Evolutionary conservation across 1,140 invertebrate genomes (phyloP), one percentile per base, ranked within the genome.

Genomic region (Caenorhabditis tropicalis): DNA sequence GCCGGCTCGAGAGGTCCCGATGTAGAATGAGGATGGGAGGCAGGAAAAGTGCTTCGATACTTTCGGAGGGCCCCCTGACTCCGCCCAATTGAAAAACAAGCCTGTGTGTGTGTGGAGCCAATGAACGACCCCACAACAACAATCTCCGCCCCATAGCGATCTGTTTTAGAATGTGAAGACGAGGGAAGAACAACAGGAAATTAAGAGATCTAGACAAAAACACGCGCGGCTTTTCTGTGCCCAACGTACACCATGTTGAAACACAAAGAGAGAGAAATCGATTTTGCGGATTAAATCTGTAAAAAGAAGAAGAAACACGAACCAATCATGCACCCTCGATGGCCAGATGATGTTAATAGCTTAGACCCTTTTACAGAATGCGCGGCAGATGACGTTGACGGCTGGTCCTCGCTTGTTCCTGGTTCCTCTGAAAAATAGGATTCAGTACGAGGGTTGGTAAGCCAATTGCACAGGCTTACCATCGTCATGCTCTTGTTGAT

Each of bases 21-120:
- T 46, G 65, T 74, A 43, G 36, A 74, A 43, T 74, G 36, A 74
- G 29, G 36, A 74, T 74, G 65, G 65, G 65, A 74, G 36, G 65
- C 10, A 74, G 5, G 65, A 46, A 46, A 74, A 74, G 36, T 27
- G 65, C 65, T 46, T 1, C 36, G 21, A 43, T 43, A 74, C 65
- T 74, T 56, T 29, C 58, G 33, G 3, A 27, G n/a, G n/a, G n/a
- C n/a, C 6, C 56, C 6, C 19, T 12, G 65, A 46, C 65, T 74
- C 65, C 65, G 65, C 65, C 65, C 65, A 74, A 27, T 24, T 3
- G 15, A n/a, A 74, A 21, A 43, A 7, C 9, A 43, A n/a, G 4
- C 15, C 15, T 46, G n/a, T n/a, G n/a, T n/a, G n/a, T n/a, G n/a
- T n/a, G n/a, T n/a, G 19, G 65, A 74, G 65, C 65, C 29, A 74